A percentile compares a stretch with the other conserved stretches of the same genome.
Evolutionary conservation across 1,140 invertebrate genomes (phyloP).

Genomic region (Druon quercuslanigerum): DNA sequence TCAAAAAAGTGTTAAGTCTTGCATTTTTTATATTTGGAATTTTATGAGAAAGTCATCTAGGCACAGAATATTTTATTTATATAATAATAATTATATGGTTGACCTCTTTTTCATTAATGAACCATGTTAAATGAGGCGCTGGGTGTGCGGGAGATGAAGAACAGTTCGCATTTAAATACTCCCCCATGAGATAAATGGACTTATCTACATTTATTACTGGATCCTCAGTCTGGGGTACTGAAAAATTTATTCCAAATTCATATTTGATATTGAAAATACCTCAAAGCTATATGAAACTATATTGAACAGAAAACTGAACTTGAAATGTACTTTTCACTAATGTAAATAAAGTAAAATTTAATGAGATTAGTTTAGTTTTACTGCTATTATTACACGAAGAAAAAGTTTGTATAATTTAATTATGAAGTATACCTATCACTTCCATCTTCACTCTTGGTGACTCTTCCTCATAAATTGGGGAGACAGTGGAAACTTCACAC

Average conservation of each 20-base stretch:
- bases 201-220: slow-evolving; percentile 85
- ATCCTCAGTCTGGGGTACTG: slow-evolving; percentile 83
- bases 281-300: background rate
- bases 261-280: background rate
- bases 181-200: slow-evolving; percentile 80
- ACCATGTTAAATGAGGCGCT: slow-evolving; percentile 87
- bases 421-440: slow-evolving; percentile 80
- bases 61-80: slow-evolving; percentile 34
- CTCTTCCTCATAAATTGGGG: slow-evolving; percentile 85
- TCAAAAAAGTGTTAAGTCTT: background rate
- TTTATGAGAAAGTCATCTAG: background rate
- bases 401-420: background rate
- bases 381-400: too few species aligned
- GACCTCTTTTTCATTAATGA: slow-evolving; percentile 89
- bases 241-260: slow-evolving; percentile 57
- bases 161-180: slow-evolving; percentile 85
- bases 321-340: background rate
- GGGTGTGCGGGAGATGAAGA: slow-evolving; percentile 84
- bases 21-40: background rate
- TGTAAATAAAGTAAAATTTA: background rate
- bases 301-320: background rate
- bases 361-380: background rate
- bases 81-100: slow-evolving; percentile 46
- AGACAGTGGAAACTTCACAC: slow-evolving; percentile 85
- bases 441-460: slow-evolving; percentile 83